Evolutionary conservation across 2,113 vertebrate genomes (phyloP).

Genomic region (Mastomys natalensis): DNA sequence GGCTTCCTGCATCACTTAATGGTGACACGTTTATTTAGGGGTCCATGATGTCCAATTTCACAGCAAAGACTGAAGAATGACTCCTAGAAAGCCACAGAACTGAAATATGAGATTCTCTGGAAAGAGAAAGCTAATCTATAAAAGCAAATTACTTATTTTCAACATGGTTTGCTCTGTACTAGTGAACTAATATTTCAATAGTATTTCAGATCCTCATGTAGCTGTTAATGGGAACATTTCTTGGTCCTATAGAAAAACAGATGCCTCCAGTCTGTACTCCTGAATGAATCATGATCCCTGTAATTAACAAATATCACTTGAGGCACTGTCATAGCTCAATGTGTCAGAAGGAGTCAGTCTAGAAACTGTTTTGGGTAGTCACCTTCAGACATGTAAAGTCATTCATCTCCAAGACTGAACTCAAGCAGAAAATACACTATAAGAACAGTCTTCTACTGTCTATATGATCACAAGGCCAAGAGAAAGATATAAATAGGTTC

Average conservation of each 20-base stretch:
- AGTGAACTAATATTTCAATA: not conserved
- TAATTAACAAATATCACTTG: constrained; percentile 25
- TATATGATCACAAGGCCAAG: not conserved
- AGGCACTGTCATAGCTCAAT: not conserved
- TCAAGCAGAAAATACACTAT: not conserved
- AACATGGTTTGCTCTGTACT: not conserved
- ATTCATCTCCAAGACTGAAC: constrained; percentile 1
- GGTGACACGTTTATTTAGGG: not conserved
- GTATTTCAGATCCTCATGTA: constrained; percentile 2
- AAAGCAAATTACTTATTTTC: constrained; percentile 54
- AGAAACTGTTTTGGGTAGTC: not conserved
- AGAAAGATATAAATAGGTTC: not conserved
- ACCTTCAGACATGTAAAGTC: constrained; percentile 25
- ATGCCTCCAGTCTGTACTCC: not conserved
- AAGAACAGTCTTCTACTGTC: not conserved
- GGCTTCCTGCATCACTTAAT: not conserved
- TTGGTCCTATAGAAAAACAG: not conserved
- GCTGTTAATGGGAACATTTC: constrained; percentile 35
- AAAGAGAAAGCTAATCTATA: constrained; percentile 42
- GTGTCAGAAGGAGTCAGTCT: not conserved
- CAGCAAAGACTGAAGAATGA: not conserved
- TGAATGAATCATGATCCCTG: not conserved
- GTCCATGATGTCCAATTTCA: not conserved
- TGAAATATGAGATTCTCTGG: constrained; percentile 37
- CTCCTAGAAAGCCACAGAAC: not conserved